Percentiles rank a stretch among this genome's conserved stretches.
Conservation (phyloP, 2,797 vertebrate genomes). For the Mycteria americana region DNA sequence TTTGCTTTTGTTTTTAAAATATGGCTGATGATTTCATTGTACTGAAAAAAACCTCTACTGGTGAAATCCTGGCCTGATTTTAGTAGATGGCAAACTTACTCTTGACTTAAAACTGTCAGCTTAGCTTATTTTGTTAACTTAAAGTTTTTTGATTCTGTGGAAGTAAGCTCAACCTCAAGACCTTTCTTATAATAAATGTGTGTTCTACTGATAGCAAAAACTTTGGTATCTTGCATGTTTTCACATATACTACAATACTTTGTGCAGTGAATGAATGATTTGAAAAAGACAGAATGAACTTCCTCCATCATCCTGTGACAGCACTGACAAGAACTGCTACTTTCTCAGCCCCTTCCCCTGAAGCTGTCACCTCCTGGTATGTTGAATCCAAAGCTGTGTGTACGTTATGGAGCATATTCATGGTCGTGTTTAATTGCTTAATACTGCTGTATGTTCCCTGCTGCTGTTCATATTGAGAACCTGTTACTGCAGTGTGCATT, state of each 20-base stretch:
- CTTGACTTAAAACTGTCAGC: not conserved
- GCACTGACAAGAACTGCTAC: not conserved
- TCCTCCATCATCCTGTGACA: not conserved
- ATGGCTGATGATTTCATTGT: not conserved
- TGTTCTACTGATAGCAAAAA: not conserved
- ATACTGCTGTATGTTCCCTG: not conserved
- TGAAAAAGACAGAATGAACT: not conserved
- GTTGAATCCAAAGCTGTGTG: not conserved
- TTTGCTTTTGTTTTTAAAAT: not conserved
- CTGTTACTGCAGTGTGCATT: not conserved
- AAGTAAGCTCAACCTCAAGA: not conserved
- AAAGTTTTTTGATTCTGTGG: rapidly evolving
- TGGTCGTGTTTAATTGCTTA: not conserved
- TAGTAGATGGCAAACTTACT: not conserved
- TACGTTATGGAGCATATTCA: rapidly evolving
- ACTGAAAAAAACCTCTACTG: too few relatives aligned
- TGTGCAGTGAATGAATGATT: not conserved
- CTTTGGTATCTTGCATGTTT: not conserved
- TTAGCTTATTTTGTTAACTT: not conserved
- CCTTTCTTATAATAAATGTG: not conserved
- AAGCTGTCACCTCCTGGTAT: not conserved
- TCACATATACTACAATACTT: not conserved
- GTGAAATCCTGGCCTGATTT: not conserved
- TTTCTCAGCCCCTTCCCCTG: not conserved
- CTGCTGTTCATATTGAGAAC: not conserved